Percentiles rank a stretch among this genome's conserved stretches.
Conservation (phyloP, 2,888 invertebrate species). For the Drosophila nr. fundita region DNA sequence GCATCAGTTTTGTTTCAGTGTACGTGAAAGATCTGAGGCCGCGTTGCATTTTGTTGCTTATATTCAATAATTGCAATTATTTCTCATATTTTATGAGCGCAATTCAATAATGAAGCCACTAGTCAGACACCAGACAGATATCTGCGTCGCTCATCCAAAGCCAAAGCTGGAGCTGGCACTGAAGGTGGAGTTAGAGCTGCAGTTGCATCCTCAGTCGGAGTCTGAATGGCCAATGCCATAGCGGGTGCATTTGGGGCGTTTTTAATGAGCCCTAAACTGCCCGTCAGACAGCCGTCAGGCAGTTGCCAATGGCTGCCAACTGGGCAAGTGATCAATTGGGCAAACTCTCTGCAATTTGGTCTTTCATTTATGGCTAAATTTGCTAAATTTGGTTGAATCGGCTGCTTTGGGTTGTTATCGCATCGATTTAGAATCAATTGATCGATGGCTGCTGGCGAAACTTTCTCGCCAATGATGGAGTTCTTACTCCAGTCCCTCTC, state of each 20-base stretch:
- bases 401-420: slow-evolving; percentile 56
- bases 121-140: slow-evolving; percentile 11
- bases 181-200: neutral
- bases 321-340: slow-evolving; percentile 18
- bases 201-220: neutral
- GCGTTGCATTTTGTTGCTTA: slow-evolving; percentile 50
- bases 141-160: slow-evolving; percentile 11
- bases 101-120: slow-evolving; percentile 70
- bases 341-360: slow-evolving; percentile 53
- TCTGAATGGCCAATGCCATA: slow-evolving; percentile 39
- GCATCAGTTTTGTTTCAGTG: slow-evolving; percentile 26
- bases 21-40: slow-evolving; percentile 7
- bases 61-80: slow-evolving; percentile 77
- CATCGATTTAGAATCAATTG: slow-evolving; percentile 62
- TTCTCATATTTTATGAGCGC: slow-evolving; percentile 73
- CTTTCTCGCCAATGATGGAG: slow-evolving; percentile 55
- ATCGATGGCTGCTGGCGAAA: slow-evolving; percentile 57
- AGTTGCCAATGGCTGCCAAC: slow-evolving; percentile 34
- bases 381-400: slow-evolving; percentile 70
- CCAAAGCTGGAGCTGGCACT: neutral
- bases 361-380: slow-evolving; percentile 72
- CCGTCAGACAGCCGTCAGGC: slow-evolving; percentile 49
- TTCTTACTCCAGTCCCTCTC: slow-evolving; percentile 14
- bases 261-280: slow-evolving; percentile 71
- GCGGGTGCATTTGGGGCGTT: slow-evolving; percentile 70